These are phyloP conservation scores for Bufo bufo DNA, from an alignment of 2,113 vertebrate genomes.

Conservation along the genomic window DNA sequence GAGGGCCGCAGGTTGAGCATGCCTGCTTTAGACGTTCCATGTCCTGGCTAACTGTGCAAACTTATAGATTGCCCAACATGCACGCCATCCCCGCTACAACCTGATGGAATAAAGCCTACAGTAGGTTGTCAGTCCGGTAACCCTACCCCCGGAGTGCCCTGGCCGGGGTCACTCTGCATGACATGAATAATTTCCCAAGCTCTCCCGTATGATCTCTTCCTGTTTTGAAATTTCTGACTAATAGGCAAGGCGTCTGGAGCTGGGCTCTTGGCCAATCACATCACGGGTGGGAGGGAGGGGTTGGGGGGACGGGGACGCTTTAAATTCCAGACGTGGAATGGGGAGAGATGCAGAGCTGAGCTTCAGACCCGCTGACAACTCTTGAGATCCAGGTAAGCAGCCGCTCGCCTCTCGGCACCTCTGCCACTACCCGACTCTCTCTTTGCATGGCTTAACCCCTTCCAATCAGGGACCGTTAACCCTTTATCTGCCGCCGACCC, in stretches of 20 bases:
- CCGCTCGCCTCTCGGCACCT: neutral
- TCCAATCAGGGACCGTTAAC: neutral
- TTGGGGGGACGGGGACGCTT: conserved; percentile 22
- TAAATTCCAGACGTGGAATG: conserved; percentile 40
- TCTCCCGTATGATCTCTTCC: neutral
- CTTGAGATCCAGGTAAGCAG: conserved; percentile 37
- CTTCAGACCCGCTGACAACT: neutral
- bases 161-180: neutral
- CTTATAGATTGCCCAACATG: neutral
- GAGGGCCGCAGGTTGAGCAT: too few species aligned
- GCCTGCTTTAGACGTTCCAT: too few species aligned
- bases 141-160: neutral
- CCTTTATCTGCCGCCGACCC: neutral
- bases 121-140: neutral
- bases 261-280: conserved; percentile 50
- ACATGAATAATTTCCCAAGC: conserved; percentile 4
- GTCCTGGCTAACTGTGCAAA: too few species aligned
- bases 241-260: conserved; percentile 32
- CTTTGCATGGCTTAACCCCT: neutral
- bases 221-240: conserved; percentile 57
- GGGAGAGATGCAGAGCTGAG: conserved; percentile 27
- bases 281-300: conserved; percentile 41
- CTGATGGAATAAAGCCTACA: neutral
- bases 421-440: too few species aligned
- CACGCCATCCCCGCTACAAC: neutral